Conservation (phyloP, 2,888 invertebrate species). For the Ecliptopera silaceata region DNA sequence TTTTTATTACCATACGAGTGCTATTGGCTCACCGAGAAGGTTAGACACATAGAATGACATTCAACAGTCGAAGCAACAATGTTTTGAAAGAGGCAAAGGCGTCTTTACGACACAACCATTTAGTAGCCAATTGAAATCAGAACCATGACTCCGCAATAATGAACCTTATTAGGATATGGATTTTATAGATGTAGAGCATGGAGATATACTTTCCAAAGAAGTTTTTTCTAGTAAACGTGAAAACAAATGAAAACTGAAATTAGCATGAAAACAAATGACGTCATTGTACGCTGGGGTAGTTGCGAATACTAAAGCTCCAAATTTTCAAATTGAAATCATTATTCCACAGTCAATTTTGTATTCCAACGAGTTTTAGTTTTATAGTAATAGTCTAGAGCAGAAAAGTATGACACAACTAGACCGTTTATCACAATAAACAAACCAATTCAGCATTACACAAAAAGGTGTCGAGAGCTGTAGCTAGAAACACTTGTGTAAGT, state of each 20-base stretch:
- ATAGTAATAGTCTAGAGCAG: too few relatives aligned
- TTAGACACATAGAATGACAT: conserved; percentile 32
- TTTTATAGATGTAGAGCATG: neutral
- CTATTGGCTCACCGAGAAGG: conserved; percentile 27
- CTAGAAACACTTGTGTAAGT: conserved; percentile 13
- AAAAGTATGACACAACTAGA: too few relatives aligned
- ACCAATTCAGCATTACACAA: neutral
- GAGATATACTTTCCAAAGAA: neutral
- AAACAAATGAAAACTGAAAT: too few relatives aligned
- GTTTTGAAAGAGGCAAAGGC: conserved; percentile 33
- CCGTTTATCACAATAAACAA: too few relatives aligned
- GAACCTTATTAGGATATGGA: neutral
- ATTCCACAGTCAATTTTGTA: too few relatives aligned
- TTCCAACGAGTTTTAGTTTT: too few relatives aligned
- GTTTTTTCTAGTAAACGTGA: too few relatives aligned
- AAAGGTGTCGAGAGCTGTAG: conserved; percentile 2
- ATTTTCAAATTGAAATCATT: too few relatives aligned
- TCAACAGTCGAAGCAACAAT: conserved; percentile 30
- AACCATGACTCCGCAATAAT: neutral
- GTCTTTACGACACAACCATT: conserved; percentile 2
- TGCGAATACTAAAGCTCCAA: too few relatives aligned
- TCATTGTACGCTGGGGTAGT: too few relatives aligned
- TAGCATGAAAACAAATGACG: too few relatives aligned
- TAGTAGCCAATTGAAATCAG: neutral
- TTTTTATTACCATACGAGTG: conserved; percentile 35